A percentile compares a stretch with the other conserved stretches of the same genome.
Evolutionary conservation across 2,888 invertebrate species (phyloP).

Genomic region (Drosophila koepferae): DNA sequence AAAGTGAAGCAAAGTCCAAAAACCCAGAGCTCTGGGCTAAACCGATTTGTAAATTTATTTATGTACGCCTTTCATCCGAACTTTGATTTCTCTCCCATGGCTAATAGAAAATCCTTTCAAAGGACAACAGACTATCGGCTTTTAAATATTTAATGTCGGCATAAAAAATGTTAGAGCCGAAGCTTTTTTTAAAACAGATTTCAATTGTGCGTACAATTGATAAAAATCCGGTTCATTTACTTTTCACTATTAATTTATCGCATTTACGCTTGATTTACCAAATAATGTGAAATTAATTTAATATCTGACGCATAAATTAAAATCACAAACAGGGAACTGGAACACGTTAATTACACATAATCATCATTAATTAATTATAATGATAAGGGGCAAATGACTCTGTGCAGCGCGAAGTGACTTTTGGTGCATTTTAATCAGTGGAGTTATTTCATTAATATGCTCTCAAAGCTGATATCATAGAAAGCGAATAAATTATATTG

Average conservation of each 20-base stretch:
- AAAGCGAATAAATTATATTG: slow-evolving; percentile 2
- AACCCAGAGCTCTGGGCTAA: slow-evolving; percentile 51
- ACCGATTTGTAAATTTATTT: slow-evolving; percentile 68
- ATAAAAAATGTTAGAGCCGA: slow-evolving; percentile 14
- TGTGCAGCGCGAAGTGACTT: slow-evolving; percentile 9
- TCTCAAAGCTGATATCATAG: slow-evolving; percentile 4
- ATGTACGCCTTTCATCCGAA: slow-evolving; percentile 32
- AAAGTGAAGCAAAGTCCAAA: slow-evolving; percentile 38
- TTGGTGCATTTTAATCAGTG: slow-evolving; percentile 45
- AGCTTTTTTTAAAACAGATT: slow-evolving; percentile 10
- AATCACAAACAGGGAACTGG: slow-evolving; percentile 23
- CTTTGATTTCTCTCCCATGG: slow-evolving; percentile 30
- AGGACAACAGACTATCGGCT: slow-evolving; percentile 14
- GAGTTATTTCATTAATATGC: slow-evolving; percentile 22
- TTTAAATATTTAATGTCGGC: slow-evolving; percentile 42
- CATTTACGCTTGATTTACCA: slow-evolving; percentile 70
- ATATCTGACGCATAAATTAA: slow-evolving; percentile 66
- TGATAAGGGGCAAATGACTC: slow-evolving; percentile 31
- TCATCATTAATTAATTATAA: slow-evolving; percentile 75
- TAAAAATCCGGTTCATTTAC: slow-evolving; percentile 38
- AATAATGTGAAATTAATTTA: slow-evolving; percentile 69
- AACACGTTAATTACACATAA: slow-evolving; percentile 67
- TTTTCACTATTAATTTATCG: slow-evolving; percentile 75
- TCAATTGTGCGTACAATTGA: slow-evolving; percentile 14
- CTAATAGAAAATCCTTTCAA: slow-evolving; percentile 23